phyloP scores from a whole-genome alignment of 2,113 vertebrate species.

The Scalopus aquaticus region DNA sequence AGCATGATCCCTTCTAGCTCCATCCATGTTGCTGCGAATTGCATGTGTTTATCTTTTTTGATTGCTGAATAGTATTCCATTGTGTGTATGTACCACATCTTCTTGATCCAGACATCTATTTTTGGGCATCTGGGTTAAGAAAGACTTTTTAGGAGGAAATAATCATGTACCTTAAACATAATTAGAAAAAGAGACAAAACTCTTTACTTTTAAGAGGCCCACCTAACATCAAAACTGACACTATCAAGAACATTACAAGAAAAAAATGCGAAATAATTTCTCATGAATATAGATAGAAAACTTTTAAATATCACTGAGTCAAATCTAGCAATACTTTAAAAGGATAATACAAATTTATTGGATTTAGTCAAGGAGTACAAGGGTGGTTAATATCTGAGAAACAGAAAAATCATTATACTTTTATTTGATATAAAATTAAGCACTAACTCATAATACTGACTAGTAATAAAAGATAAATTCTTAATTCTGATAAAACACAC shows the following conservation, averaged over 20 bases:
- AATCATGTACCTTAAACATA: not conserved
- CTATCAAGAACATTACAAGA: not conserved
- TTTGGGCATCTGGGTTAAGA: no score
- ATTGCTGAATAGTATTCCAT: no score
- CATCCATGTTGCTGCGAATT: no score
- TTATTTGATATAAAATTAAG: no score
- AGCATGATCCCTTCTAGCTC: no score
- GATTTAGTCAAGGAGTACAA: not conserved
- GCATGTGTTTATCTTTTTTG: no score
- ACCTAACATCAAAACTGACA: not conserved
- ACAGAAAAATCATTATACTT: conserved; percentile 2
- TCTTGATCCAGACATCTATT: no score
- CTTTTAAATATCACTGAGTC: not conserved
- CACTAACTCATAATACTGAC: no score
- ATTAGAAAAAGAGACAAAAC: not conserved
- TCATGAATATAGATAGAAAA: not conserved
- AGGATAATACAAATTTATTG: not conserved
- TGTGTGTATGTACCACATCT: no score
- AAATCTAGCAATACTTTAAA: not conserved
- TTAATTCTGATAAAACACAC: no score
- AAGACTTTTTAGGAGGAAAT: not conserved
- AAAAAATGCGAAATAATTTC: not conserved
- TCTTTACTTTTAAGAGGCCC: not conserved
- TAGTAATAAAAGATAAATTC: no score
- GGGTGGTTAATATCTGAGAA: not conserved